Evolutionary conservation across 1,140 invertebrate species (phyloP), one percentile per base, ranked within the genome.

Genomic region (Zophobas morio): DNA sequence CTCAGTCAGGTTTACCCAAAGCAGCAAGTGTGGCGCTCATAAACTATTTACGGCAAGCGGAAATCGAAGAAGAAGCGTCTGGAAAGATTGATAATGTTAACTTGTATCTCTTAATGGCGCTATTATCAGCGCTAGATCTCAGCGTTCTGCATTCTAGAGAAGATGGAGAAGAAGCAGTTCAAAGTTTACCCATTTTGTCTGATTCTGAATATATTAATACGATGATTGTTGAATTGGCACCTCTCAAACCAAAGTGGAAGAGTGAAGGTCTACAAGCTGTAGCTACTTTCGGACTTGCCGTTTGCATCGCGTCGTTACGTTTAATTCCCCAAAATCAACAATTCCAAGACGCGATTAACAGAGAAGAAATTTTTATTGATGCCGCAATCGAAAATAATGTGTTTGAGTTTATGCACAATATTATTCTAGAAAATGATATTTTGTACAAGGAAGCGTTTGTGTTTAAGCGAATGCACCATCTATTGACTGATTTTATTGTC

Each of bases 401-500:
- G 0, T 97, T 98, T 82, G 90, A 92, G 46, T 96, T 95, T 83
- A 83, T 96, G 6, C 89, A 92, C 6, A 90, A 92, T 51, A 88
- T 93, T 33, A 86, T 97, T 56, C 87, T 97, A 0, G 90, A 92
- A n/a, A 93, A 91, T 74, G 89, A 92, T 32, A 85, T 88, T 20
- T 90, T 96, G 56, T 91, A 91, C 79, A 88, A 90, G 76, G 95
- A 95, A 86, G 94, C 94, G 85, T 97, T 96, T 85, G 96, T 96
- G 81, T 88, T 96, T 79, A 90, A 94, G 51, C 90, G 95, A 66
- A 89, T 98, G 42, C 97, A 99, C 85, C 90, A 90, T 6, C 85
- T 99, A 0, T 90, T 99, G 54, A 96, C 95, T 0, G 97, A 99
- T 86, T 98, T 99, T 80, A 96, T 99, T 71, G 92, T 96, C 57